These are phyloP conservation scores for Drosophila acutilabella DNA, from an alignment of 2,888 invertebrate species.

Conservation along the genomic window DNA sequence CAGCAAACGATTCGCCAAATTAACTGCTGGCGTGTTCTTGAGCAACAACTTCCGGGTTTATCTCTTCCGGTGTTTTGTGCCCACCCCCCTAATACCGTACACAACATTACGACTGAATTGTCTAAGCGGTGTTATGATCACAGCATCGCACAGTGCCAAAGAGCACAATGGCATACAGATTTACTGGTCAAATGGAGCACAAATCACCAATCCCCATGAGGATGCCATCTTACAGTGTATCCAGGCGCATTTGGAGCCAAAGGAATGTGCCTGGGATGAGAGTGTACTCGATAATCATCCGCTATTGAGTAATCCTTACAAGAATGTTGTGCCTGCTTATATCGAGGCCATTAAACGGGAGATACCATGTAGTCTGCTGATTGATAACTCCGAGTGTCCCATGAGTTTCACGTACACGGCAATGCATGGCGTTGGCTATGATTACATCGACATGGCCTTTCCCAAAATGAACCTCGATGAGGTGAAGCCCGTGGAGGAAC, in stretches of 20 bases:
- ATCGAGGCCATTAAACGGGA: constrained; percentile 87
- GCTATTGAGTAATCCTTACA: constrained; percentile 89
- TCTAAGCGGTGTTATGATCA: constrained; percentile 96
- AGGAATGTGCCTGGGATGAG: constrained; percentile 92
- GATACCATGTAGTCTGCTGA: constrained; percentile 86
- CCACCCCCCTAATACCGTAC: constrained; percentile 98
- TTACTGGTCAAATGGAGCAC: constrained; percentile 94
- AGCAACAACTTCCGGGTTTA: constrained; percentile 91
- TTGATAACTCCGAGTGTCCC: constrained; percentile 86
- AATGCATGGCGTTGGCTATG: constrained; percentile 98
- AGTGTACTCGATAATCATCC: constrained; percentile 86
- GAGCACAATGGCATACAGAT: constrained; percentile 97
- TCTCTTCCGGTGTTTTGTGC: constrained; percentile 92
- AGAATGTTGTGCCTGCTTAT: constrained; percentile 89
- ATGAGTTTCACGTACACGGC: constrained; percentile 95
- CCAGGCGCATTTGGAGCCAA: constrained; percentile 91
- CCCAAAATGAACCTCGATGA: constrained; percentile 89
- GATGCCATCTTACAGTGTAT: constrained; percentile 93
- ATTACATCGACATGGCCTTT: constrained; percentile 91
- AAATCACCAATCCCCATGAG: constrained; percentile 97
- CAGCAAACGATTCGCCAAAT: constrained; percentile 92
- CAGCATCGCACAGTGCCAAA: constrained; percentile 98
- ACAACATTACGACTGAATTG: constrained; percentile 90
- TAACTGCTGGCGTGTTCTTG: constrained; percentile 94
- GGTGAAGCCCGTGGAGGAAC: constrained; percentile 86